Conservation (phyloP, 2,888 invertebrate species). For the Eutolmus rufibarbis region DNA sequence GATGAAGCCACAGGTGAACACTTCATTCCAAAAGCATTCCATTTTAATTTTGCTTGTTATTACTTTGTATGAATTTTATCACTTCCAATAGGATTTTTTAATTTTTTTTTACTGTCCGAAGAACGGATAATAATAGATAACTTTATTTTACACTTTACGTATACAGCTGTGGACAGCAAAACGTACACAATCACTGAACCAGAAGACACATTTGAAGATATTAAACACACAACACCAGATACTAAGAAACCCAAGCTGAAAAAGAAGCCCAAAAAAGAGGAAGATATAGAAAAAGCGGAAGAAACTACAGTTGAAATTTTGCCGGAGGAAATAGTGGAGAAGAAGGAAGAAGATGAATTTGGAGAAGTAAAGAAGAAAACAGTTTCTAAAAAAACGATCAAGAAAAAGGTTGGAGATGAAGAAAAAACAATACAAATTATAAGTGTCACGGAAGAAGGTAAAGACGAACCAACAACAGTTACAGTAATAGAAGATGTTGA, state of each 20-base stretch:
- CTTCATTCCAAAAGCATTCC: background rate
- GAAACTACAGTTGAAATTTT: slow-evolving; percentile 53
- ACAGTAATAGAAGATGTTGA: slow-evolving; percentile 52
- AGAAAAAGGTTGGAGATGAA: slow-evolving; percentile 54
- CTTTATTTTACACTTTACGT: slow-evolving; percentile 51
- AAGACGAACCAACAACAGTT: slow-evolving; percentile 55
- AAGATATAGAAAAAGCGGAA: slow-evolving; percentile 51
- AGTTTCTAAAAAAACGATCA: slow-evolving; percentile 55
- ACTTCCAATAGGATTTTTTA: background rate
- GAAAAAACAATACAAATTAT: slow-evolving; percentile 55
- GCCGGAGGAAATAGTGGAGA: slow-evolving; percentile 54
- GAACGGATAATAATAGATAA: slow-evolving; percentile 4
- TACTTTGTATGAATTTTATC: slow-evolving; percentile 7
- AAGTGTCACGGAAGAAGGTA: slow-evolving; percentile 53
- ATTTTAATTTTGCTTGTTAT: background rate
- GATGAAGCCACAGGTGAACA: slow-evolving; percentile 58
- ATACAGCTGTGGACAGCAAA: slow-evolving; percentile 59
- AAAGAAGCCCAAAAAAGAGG: slow-evolving; percentile 17
- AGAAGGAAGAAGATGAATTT: slow-evolving; percentile 48
- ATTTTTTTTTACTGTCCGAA: background rate
- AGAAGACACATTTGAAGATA: slow-evolving; percentile 61
- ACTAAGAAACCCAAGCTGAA: slow-evolving; percentile 50
- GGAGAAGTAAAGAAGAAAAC: slow-evolving; percentile 52
- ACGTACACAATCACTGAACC: slow-evolving; percentile 62
- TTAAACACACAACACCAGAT: slow-evolving; percentile 55